Conservation (phyloP, 2,797 vertebrate genomes). For the Alauda arvensis region DNA sequence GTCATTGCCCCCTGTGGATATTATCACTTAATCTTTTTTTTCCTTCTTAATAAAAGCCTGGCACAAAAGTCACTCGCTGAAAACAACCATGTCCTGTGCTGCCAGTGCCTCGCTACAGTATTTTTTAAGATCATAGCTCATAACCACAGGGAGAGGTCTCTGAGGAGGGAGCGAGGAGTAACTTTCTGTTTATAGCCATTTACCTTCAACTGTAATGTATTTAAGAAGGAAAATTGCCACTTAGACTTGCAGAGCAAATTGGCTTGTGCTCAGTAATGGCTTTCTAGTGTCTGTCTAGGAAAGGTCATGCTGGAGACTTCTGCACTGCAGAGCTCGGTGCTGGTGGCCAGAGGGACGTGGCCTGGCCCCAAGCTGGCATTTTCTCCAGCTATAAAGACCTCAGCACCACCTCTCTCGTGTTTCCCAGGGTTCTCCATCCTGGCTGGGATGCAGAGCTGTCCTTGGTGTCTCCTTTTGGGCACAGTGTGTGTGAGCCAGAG, state of each 20-base stretch:
- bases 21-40: constrained; percentile 24
- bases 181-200: constrained; percentile 64
- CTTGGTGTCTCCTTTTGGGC: neutral
- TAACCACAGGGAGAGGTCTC: constrained; percentile 38
- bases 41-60: constrained; percentile 13
- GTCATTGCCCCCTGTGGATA: constrained; percentile 10
- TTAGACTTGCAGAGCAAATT: constrained; percentile 72
- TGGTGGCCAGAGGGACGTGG: constrained; percentile 26
- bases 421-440: neutral
- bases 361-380: neutral
- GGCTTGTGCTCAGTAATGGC: constrained; percentile 59
- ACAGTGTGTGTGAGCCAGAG: neutral
- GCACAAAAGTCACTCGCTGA: neutral
- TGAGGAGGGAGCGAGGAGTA: constrained; percentile 12
- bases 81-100: neutral
- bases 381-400: constrained; percentile 16
- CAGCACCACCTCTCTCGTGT: neutral
- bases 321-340: neutral
- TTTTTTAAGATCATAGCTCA: constrained; percentile 30
- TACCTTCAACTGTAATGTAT: constrained; percentile 58
- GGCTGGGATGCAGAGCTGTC: neutral
- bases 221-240: constrained; percentile 72
- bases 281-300: constrained; percentile 59
- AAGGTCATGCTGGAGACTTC: constrained; percentile 67
- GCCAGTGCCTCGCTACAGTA: neutral